Percentiles rank a stretch among this genome's conserved stretches.
These are phyloP conservation scores for Rattus norvegicus DNA, from an alignment of 2,113 vertebrate species.

Conservation along the genomic window DNA sequence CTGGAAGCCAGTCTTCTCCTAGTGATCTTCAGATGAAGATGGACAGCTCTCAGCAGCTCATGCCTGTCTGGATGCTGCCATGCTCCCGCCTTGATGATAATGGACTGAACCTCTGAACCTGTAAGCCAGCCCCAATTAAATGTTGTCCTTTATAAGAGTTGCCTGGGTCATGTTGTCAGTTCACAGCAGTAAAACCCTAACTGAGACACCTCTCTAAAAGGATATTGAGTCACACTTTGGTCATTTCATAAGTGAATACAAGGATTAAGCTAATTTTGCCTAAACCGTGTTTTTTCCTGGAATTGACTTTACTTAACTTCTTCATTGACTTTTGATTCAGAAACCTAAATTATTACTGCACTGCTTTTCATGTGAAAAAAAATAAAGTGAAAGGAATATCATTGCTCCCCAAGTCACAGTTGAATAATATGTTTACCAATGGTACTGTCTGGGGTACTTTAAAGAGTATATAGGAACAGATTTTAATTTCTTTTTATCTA, in stretches of 20 bases:
- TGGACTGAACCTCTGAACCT: no score
- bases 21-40: no score
- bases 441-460: background rate
- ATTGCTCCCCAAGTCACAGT: background rate
- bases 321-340: background rate
- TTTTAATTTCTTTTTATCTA: slow-evolving; percentile 41
- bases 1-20: no score
- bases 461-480: background rate
- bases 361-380: slow-evolving; percentile 31
- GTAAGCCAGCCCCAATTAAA: no score
- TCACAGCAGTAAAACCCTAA: no score
- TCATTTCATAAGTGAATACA: background rate
- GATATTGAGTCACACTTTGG: background rate
- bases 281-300: background rate
- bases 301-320: background rate
- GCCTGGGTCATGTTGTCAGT: no score
- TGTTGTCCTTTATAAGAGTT: no score
- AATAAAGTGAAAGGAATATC: background rate
- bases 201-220: background rate
- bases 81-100: no score
- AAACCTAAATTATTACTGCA: background rate
- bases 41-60: no score
- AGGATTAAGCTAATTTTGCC: background rate
- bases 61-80: no score
- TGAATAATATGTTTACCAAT: background rate